Percentiles rank a stretch among this genome's conserved stretches.
phyloP scores from a whole-genome alignment of 37 sponge, comb jelly and placozoan species.

The Theonella swinhoei region DNA sequence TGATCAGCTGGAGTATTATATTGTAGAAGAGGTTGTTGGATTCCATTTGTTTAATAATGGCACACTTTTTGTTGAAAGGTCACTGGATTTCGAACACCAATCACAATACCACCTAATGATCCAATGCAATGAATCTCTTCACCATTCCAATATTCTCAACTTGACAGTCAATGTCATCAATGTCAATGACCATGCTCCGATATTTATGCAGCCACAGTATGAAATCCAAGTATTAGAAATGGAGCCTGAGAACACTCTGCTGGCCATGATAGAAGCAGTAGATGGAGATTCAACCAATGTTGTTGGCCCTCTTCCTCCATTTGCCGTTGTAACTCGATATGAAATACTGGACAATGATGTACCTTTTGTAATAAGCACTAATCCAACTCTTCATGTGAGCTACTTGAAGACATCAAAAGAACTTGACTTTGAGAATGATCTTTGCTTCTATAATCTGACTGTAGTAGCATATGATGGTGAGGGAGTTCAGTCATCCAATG shows the following conservation, averaged over 20 bases:
- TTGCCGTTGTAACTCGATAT: slow-evolving; percentile 31
- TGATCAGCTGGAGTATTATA: slow-evolving; percentile 12
- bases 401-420: slow-evolving; percentile 24
- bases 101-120: neutral
- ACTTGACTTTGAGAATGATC: slow-evolving; percentile 59
- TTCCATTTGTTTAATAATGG: slow-evolving; percentile 45
- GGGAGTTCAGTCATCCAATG: neutral
- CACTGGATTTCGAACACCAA: slow-evolving; percentile 51
- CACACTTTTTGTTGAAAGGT: slow-evolving; percentile 11
- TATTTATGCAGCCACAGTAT: slow-evolving; percentile 19
- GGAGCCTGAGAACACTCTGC: slow-evolving; percentile 20
- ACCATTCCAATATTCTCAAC: slow-evolving; percentile 10
- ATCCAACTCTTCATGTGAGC: slow-evolving; percentile 16
- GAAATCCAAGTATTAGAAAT: slow-evolving; percentile 32
- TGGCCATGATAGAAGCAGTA: slow-evolving; percentile 7
- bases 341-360: slow-evolving; percentile 36
- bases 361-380: slow-evolving; percentile 26
- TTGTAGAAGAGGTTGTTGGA: slow-evolving; percentile 5
- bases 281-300: slow-evolving; percentile 32
- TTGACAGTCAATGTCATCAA: slow-evolving; percentile 38
- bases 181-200: slow-evolving; percentile 54
- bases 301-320: neutral
- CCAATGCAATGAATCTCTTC: slow-evolving; percentile 14
- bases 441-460: slow-evolving; percentile 26
- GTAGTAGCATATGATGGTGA: slow-evolving; percentile 55